These are phyloP conservation scores for Pycnomerus fuliginosus DNA, from an alignment of 2,888 invertebrate genomes.

Conservation along the genomic window DNA sequence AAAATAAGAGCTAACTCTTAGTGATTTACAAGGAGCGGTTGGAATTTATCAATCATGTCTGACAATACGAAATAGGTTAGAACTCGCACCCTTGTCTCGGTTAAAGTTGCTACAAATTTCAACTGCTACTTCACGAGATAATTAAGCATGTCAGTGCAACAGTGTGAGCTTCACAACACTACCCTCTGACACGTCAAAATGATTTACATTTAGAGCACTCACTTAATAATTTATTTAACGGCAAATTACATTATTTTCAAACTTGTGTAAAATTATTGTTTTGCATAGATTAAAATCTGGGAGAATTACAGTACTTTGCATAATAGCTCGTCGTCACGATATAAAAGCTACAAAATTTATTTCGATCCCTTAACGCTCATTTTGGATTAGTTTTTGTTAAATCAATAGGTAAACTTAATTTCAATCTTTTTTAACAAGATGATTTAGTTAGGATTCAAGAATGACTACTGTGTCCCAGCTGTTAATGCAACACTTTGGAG, in stretches of 20 bases:
- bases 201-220: neutral
- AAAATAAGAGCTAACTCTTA: too few species aligned
- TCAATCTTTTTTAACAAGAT: too few species aligned
- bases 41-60: slow-evolving; percentile 24
- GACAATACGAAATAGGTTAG: slow-evolving; percentile 17
- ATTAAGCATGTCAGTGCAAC: slow-evolving; percentile 22
- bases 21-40: slow-evolving; percentile 18
- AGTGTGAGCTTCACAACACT: neutral
- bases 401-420: too few species aligned
- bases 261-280: slow-evolving; percentile 4
- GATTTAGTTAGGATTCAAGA: too few species aligned
- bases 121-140: slow-evolving; percentile 15
- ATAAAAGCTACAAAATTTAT: slow-evolving; percentile 14
- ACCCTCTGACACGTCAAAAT: slow-evolving; percentile 1
- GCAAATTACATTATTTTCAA: slow-evolving; percentile 9
- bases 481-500: slow-evolving; percentile 20
- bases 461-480: too few species aligned
- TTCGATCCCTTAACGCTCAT: neutral
- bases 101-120: slow-evolving; percentile 21
- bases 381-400: too few species aligned
- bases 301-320: slow-evolving; percentile 14
- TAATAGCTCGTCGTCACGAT: slow-evolving; percentile 18
- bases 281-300: slow-evolving; percentile 14
- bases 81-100: slow-evolving; percentile 20
- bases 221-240: slow-evolving; percentile 1